phyloP scores from a whole-genome alignment of 2,113 vertebrate genomes.

The Melanostigma gelatinosum region DNA sequence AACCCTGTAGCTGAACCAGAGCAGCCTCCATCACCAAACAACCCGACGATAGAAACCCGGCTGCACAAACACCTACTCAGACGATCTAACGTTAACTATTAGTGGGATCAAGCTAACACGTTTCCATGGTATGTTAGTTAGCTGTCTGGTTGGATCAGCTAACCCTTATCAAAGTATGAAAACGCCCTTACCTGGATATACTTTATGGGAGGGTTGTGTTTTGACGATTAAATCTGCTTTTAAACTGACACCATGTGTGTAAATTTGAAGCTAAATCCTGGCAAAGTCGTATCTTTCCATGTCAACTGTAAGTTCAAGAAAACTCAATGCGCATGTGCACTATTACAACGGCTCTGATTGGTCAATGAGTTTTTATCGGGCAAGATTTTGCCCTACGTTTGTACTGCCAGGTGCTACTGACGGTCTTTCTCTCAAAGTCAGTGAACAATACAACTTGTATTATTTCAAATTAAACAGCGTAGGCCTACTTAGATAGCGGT shows the following conservation, averaged over 20 bases:
- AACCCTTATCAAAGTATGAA: constrained; percentile 4
- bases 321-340: constrained; percentile 36
- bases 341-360: constrained; percentile 19
- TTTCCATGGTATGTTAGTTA: constrained; percentile 34
- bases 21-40: background rate
- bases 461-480: background rate
- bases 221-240: background rate
- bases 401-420: background rate
- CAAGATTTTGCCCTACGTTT: background rate
- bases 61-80: background rate
- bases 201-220: background rate
- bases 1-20: background rate
- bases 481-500: background rate
- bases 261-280: constrained; percentile 9
- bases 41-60: background rate
- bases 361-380: background rate
- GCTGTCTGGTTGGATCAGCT: background rate
- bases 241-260: constrained; percentile 17
- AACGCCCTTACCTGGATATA: constrained; percentile 52
- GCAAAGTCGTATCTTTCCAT: constrained; percentile 43
- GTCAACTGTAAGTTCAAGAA: constrained; percentile 3
- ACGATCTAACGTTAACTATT: too few relatives aligned
- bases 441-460: background rate
- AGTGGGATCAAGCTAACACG: constrained; percentile 47
- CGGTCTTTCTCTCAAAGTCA: background rate